Conservation (phyloP, 2,113 vertebrate species). For the Ptilorrhoa leucosticta region DNA sequence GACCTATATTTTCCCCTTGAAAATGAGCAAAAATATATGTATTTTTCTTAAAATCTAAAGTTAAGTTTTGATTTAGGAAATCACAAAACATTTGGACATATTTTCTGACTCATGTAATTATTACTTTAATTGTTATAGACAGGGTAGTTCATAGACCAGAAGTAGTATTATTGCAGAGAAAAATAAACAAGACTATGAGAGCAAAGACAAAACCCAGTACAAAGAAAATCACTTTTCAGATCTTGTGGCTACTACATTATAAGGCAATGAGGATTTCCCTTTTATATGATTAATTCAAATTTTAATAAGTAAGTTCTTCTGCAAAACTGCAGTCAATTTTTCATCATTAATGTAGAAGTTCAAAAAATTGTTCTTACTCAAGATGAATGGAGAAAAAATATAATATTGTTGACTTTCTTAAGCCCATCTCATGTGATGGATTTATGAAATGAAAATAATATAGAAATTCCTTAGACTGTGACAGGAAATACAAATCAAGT, state of each 20-base stretch:
- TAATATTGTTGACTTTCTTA: slow-evolving; percentile 1
- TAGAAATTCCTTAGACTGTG: neutral
- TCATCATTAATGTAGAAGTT: neutral
- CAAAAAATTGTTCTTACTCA: neutral
- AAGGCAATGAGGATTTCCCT: neutral
- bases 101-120: neutral
- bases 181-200: neutral
- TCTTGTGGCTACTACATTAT: neutral
- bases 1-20: neutral
- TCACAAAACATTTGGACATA: neutral
- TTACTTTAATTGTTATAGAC: neutral
- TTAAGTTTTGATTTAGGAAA: neutral
- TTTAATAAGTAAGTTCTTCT: neutral
- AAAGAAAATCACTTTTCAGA: neutral
- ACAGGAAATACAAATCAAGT: slow-evolving; percentile 13
- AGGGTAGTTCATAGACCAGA: neutral
- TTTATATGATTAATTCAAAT: neutral
- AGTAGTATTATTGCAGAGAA: neutral
- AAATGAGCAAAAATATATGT: neutral
- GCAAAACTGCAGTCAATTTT: neutral
- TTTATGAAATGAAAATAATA: slow-evolving; percentile 2
- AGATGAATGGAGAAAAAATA: neutral
- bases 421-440: neutral
- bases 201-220: neutral
- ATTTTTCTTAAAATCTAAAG: neutral